Conservation (phyloP, 2,113 vertebrate species). For the Cyrtonyx montezumae region DNA sequence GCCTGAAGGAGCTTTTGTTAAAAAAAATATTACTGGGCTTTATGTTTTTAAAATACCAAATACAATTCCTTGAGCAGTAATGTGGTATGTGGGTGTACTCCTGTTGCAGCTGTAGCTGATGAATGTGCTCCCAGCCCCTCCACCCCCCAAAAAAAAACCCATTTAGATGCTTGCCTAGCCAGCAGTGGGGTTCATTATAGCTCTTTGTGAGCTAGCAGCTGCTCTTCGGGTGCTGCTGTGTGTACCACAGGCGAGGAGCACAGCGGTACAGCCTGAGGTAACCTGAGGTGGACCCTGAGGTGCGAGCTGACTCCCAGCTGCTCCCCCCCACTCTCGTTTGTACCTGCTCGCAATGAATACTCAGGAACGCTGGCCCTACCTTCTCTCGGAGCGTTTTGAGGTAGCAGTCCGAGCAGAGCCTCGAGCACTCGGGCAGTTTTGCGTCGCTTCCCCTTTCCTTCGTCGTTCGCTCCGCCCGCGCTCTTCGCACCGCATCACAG, state of each 20-base stretch:
- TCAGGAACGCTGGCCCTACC: fast-evolving
- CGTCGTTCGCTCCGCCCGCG: neutral
- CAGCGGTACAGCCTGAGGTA: neutral
- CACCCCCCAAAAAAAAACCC: neutral
- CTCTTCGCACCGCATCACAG: neutral
- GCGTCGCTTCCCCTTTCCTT: no score
- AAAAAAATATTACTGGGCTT: neutral
- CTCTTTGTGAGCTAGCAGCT: no score
- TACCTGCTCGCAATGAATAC: neutral
- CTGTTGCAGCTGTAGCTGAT: neutral
- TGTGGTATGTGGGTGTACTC: neutral
- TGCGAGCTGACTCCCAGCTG: neutral
- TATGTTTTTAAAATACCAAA: slow-evolving; percentile 17
- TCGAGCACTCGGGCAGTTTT: fast-evolving
- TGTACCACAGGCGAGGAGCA: no score
- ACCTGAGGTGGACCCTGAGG: neutral
- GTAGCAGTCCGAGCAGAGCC: neutral
- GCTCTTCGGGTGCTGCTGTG: no score
- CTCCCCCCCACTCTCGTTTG: neutral
- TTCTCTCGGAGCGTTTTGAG: neutral
- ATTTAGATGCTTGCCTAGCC: neutral
- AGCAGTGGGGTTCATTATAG: neutral
- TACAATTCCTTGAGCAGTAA: neutral
- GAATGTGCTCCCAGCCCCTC: neutral
- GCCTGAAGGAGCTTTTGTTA: slow-evolving; percentile 16